These are phyloP conservation scores for Pristis pectinata DNA, from an alignment of 2,797 vertebrate genomes.

Conservation along the genomic window DNA sequence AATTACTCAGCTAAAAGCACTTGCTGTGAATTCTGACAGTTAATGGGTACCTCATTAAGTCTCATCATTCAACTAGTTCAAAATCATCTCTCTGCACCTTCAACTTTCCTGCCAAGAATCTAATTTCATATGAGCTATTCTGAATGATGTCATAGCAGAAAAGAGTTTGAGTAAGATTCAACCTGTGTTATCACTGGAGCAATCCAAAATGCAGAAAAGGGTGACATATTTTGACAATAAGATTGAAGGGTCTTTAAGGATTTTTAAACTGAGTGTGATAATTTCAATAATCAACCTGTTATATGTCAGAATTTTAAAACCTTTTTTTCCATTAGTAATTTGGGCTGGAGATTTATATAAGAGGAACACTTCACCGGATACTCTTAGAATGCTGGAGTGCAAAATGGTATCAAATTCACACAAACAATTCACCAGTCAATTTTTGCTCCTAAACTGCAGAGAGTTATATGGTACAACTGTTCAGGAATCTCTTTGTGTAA, in stretches of 20 bases:
- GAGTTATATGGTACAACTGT: not conserved
- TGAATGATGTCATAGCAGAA: constrained; percentile 11
- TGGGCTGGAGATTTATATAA: not conserved
- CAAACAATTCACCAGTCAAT: not conserved
- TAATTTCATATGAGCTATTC: constrained; percentile 11
- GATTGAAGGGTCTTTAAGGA: constrained; percentile 20
- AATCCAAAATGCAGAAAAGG: constrained; percentile 11
- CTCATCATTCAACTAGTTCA: constrained; percentile 26
- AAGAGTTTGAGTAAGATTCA: constrained; percentile 17
- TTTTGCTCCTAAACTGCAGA: not conserved
- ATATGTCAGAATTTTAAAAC: constrained; percentile 23
- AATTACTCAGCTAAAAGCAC: constrained; percentile 24
- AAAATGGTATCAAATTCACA: not conserved
- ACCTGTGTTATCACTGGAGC: not conserved
- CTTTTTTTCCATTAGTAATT: constrained; percentile 21
- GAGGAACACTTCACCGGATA: not conserved
- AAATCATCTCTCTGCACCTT: constrained; percentile 9
- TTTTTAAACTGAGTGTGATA: constrained; percentile 24
- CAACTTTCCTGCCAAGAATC: constrained; percentile 28
- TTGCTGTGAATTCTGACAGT: constrained; percentile 29
- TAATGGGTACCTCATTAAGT: constrained; percentile 29
- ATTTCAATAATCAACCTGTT: constrained; percentile 27
- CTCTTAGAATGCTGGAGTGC: not conserved
- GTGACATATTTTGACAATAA: constrained; percentile 31
- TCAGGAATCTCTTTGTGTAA: not conserved